Percentiles rank a stretch among this genome's conserved stretches.
These are phyloP conservation scores for Oenanthe oenanthe DNA, from an alignment of 2,113 vertebrate genomes.

Conservation along the genomic window DNA sequence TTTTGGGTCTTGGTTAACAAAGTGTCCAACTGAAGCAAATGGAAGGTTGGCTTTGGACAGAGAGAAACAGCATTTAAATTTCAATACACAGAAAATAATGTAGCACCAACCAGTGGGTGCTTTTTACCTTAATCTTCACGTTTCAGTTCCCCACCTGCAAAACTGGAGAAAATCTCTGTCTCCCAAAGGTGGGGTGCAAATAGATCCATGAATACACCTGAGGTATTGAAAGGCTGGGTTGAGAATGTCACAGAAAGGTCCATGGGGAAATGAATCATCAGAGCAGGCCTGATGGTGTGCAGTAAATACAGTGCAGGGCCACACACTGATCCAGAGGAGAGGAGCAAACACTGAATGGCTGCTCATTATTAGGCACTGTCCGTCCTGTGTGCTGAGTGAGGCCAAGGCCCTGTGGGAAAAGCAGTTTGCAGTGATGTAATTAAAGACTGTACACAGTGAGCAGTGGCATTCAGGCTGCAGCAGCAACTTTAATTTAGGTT, in stretches of 20 bases:
- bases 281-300: neutral
- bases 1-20: neutral
- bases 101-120: neutral
- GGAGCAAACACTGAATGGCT: conserved; percentile 24
- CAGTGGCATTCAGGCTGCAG: neutral
- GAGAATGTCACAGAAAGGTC: conserved; percentile 17
- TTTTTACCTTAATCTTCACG: neutral
- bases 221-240: neutral
- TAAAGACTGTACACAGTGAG: neutral
- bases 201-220: neutral
- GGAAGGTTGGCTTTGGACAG: neutral
- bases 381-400: neutral
- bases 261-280: conserved; percentile 4
- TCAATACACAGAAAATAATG: neutral
- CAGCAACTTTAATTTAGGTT: neutral
- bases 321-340: conserved; percentile 24
- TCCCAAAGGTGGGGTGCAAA: neutral
- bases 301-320: conserved; percentile 24
- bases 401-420: conserved; percentile 3
- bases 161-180: neutral
- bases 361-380: conserved; percentile 52
- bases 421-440: conserved; percentile 43
- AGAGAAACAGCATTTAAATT: neutral
- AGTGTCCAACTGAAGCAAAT: neutral
- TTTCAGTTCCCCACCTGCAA: neutral